Conservation (phyloP, 2,113 vertebrate genomes). For the Austrofundulus limnaeus region DNA sequence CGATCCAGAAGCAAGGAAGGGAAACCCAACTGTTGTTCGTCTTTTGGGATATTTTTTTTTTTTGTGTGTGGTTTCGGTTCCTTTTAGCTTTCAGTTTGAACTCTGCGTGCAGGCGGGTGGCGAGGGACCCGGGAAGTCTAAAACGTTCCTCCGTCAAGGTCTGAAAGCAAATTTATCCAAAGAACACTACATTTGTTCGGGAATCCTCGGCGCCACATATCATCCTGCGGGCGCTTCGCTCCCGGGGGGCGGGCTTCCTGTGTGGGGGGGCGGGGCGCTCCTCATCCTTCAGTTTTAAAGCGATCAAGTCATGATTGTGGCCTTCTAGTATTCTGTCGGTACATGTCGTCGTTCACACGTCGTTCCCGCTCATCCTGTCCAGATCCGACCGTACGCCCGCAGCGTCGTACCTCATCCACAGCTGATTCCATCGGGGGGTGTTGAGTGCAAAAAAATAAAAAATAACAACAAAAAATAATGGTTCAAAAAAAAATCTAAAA, state of each 20-base stretch:
- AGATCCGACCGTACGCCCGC: constrained; percentile 61
- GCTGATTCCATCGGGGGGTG: constrained; percentile 73
- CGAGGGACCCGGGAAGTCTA: constrained; percentile 15
- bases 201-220: constrained; percentile 47
- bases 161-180: constrained; percentile 74
- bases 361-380: constrained; percentile 51
- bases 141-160: constrained; percentile 42
- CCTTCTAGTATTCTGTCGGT: constrained; percentile 79
- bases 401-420: constrained; percentile 76
- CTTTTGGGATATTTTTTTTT: not conserved
- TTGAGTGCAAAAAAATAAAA: constrained; percentile 69
- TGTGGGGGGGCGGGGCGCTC: constrained; percentile 34
- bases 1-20: not conserved
- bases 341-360: constrained; percentile 64
- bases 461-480: too few relatives aligned
- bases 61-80: not conserved
- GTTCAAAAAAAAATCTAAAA: constrained; percentile 3
- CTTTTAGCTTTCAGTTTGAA: constrained; percentile 30
- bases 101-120: constrained; percentile 14
- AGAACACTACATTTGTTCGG: constrained; percentile 68
- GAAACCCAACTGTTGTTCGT: not conserved
- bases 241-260: constrained; percentile 22
- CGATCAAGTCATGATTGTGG: constrained; percentile 77
- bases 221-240: constrained; percentile 1
- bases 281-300: constrained; percentile 38